phyloP scores from a whole-genome alignment of 1,140 invertebrate genomes.

The Pantala flavescens region DNA sequence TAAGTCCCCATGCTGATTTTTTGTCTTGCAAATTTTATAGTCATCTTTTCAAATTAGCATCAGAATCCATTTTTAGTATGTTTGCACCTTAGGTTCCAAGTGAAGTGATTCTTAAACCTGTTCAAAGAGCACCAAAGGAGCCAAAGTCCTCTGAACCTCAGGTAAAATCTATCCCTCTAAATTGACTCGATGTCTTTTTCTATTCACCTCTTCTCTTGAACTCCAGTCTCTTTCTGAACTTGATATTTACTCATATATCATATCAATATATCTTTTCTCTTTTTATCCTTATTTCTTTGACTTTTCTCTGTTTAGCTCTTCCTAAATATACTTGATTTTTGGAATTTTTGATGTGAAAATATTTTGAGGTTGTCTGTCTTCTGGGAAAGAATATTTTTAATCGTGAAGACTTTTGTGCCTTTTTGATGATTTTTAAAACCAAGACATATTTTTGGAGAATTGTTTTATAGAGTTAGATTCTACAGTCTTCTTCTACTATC shows the following conservation, averaged over 20 bases:
- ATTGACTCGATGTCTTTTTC: not conserved
- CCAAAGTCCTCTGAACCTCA: not conserved
- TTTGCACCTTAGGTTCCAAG: conserved; percentile 1
- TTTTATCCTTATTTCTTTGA: not conserved
- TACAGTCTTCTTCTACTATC: no score
- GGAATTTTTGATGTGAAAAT: not conserved
- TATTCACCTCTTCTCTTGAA: no score
- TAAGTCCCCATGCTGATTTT: no score
- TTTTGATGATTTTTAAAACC: no score
- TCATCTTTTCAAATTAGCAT: no score
- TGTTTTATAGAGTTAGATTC: no score
- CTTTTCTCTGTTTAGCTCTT: not conserved
- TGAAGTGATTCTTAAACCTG: not conserved
- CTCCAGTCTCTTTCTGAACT: no score
- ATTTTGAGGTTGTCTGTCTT: not conserved
- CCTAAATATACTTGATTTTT: not conserved
- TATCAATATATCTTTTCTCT: not conserved
- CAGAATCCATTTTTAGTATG: not conserved
- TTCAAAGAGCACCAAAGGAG: conserved; percentile 1
- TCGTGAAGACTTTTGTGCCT: no score
- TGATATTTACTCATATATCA: no score
- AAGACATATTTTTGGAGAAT: no score
- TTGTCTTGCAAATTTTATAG: no score
- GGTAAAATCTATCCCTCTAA: not conserved
- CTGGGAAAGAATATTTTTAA: not conserved